These are phyloP conservation scores for Anoplophora glabripennis DNA, from an alignment of 1,140 invertebrate genomes.

Conservation along the genomic window DNA sequence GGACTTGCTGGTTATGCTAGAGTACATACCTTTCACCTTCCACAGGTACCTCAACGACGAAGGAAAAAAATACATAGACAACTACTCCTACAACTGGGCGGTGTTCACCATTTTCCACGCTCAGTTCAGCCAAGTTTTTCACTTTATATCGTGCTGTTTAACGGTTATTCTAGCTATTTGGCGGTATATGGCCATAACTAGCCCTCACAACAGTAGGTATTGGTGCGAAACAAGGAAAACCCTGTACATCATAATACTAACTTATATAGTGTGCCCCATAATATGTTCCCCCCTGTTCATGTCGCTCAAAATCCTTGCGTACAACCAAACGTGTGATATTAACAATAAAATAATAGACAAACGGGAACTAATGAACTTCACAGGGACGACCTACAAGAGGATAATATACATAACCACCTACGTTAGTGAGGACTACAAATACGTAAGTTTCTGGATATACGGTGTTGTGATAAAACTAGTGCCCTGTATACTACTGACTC, in stretches of 20 bases:
- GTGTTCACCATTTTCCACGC: conserved; percentile 81
- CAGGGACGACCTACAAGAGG: conserved; percentile 49
- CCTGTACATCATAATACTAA: conserved; percentile 68
- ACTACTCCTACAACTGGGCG: conserved; percentile 73
- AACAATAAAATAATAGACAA: conserved; percentile 46
- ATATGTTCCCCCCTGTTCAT: conserved; percentile 85
- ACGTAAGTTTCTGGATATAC: conserved; percentile 81
- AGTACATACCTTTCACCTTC: conserved; percentile 86
- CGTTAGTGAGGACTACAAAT: conserved; percentile 39
- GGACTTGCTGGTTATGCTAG: conserved; percentile 90
- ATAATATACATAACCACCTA: conserved; percentile 46
- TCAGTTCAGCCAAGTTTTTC: conserved; percentile 79
- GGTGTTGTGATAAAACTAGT: conserved; percentile 83
- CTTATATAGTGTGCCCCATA: conserved; percentile 78
- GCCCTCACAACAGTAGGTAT: conserved; percentile 68
- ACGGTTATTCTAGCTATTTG: conserved; percentile 90
- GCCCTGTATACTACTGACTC: conserved; percentile 77
- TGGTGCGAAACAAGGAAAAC: conserved; percentile 75
- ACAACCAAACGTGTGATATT: conserved; percentile 51
- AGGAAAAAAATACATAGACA: conserved; percentile 56
- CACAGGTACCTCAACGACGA: conserved; percentile 69
- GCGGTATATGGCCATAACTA: conserved; percentile 87
- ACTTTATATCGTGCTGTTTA: conserved; percentile 91
- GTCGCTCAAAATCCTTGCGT: conserved; percentile 58
- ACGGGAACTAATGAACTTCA: conserved; percentile 23